Conservation (phyloP, 2,113 vertebrate species). For the Rhabdornis inornatus region DNA sequence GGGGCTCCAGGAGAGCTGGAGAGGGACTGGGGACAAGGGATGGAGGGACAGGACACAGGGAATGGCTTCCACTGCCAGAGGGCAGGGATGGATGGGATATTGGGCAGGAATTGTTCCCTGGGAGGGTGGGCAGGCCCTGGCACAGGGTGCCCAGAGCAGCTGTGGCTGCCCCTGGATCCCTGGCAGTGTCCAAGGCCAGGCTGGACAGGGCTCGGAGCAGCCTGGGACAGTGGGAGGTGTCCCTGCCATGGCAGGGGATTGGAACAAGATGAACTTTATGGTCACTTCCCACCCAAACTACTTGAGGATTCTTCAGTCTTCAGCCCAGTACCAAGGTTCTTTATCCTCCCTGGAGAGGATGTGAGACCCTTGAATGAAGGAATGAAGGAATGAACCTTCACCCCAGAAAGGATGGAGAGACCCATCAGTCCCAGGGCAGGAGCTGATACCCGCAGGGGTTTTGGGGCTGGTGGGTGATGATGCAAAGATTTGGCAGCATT, state of each 20-base stretch:
- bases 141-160: not conserved
- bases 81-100: not conserved
- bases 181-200: not conserved
- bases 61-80: not conserved
- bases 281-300: not conserved
- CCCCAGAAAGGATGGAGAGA: too few relatives aligned
- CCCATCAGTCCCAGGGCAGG: not conserved
- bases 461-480: not conserved
- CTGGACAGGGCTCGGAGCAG: accelerated
- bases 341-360: accelerated
- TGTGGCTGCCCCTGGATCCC: not conserved
- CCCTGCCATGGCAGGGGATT: not conserved
- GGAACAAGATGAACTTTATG: accelerated
- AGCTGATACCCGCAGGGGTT: not conserved
- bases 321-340: not conserved
- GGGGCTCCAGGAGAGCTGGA: not conserved
- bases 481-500: accelerated
- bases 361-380: not conserved
- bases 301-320: not conserved
- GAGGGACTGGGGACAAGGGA: not conserved
- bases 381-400: not conserved
- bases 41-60: not conserved
- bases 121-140: accelerated
- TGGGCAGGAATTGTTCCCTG: not conserved
- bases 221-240: accelerated